These are phyloP conservation scores for Odontothrips loti DNA, from an alignment of 2,888 invertebrate species.

Conservation along the genomic window DNA sequence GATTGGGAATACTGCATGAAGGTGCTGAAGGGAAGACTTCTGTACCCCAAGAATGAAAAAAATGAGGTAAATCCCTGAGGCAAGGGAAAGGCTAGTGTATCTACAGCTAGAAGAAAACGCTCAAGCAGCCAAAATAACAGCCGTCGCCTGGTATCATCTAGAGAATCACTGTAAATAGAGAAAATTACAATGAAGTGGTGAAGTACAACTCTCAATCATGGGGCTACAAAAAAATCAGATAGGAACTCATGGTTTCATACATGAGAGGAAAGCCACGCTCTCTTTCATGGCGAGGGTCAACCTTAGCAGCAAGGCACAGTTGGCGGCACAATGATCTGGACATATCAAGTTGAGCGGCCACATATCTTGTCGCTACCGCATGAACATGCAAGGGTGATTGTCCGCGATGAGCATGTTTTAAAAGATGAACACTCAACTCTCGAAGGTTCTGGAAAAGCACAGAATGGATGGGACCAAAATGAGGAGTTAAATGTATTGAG, in stretches of 20 bases:
- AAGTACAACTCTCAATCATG: not conserved
- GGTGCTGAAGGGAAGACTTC: constrained; percentile 68
- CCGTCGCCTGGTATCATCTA: constrained; percentile 64
- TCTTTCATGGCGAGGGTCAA: constrained; percentile 63
- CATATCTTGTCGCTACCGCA: constrained; percentile 75
- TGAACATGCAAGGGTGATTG: constrained; percentile 66
- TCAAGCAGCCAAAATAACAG: constrained; percentile 74
- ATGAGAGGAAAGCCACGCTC: constrained; percentile 74
- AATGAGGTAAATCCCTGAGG: constrained; percentile 86
- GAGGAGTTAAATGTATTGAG: not conserved
- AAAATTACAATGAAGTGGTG: not conserved
- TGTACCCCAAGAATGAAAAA: constrained; percentile 80
- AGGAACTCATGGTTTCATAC: constrained; percentile 50
- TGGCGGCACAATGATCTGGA: constrained; percentile 72
- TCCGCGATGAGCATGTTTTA: constrained; percentile 50
- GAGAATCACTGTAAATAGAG: constrained; percentile 65
- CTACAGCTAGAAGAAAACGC: constrained; percentile 73
- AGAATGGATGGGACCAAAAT: not conserved
- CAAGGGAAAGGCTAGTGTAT: constrained; percentile 73
- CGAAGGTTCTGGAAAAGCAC: constrained; percentile 62
- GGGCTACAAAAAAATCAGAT: constrained; percentile 32
- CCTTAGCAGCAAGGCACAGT: constrained; percentile 62
- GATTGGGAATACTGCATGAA: constrained; percentile 76
- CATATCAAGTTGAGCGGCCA: constrained; percentile 74
- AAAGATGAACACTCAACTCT: constrained; percentile 77